Percentiles rank a stretch among this genome's conserved stretches.
Conservation (phyloP, 1,140 invertebrate species). For the Penaeus indicus region DNA sequence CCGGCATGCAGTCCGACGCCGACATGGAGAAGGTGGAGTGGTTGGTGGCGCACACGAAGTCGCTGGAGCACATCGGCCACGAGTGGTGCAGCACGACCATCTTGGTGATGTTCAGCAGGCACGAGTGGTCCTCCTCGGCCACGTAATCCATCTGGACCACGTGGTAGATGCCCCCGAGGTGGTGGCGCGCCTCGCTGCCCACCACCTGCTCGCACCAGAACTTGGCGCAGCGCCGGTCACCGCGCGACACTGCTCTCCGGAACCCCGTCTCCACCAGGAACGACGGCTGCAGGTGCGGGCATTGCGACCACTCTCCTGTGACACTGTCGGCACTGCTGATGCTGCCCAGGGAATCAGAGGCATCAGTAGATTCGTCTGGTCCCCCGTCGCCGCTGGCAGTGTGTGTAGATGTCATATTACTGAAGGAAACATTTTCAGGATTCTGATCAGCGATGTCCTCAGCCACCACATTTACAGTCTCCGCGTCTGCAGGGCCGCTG, state of each 20-base stretch:
- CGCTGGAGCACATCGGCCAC: conserved; percentile 63
- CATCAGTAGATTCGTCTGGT: too few relatives aligned
- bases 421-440: too few relatives aligned
- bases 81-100: conserved; percentile 63
- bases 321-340: too few relatives aligned
- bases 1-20: conserved; percentile 60
- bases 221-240: conserved; percentile 28
- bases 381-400: too few relatives aligned
- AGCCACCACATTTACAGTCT: too few relatives aligned
- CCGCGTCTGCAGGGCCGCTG: too few relatives aligned
- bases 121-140: conserved; percentile 53
- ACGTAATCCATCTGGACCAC: conserved; percentile 48
- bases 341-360: too few relatives aligned
- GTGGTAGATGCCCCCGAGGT: conserved; percentile 43
- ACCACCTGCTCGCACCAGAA: conserved; percentile 58
- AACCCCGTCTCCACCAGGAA: conserved; percentile 34
- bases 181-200: conserved; percentile 19
- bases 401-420: too few relatives aligned
- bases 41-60: conserved; percentile 64
- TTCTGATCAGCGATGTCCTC: too few relatives aligned
- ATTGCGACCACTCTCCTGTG: conserved; percentile 15
- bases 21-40: conserved; percentile 59
- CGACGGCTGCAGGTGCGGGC: conserved; percentile 29
- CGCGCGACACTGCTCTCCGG: conserved; percentile 28
- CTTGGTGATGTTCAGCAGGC: conserved; percentile 54